Conservation (phyloP, 2,797 vertebrate genomes). For the Lindbergichthys nudifrons region DNA sequence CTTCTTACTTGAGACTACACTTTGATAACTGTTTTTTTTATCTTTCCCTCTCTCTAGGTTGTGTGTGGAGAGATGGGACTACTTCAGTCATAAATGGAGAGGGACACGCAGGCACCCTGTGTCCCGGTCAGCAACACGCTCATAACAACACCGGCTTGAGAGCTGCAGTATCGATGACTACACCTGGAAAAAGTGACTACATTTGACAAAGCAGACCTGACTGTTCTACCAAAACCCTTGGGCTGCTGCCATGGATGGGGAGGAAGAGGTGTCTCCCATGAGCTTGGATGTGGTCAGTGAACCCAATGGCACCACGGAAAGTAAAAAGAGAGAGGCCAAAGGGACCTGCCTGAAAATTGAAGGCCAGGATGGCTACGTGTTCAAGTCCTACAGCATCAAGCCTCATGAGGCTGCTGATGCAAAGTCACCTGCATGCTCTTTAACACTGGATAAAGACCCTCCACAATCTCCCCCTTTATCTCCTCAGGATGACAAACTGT, state of each 20-base stretch:
- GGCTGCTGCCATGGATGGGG: constrained; percentile 84
- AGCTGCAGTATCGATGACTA: constrained; percentile 79
- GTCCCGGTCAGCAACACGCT: constrained; percentile 62
- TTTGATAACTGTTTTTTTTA: constrained; percentile 18
- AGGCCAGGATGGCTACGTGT: constrained; percentile 87
- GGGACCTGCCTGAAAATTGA: constrained; percentile 85
- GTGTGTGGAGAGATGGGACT: constrained; percentile 53
- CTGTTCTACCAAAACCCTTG: constrained; percentile 64
- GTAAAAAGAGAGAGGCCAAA: constrained; percentile 83
- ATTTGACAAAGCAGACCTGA: constrained; percentile 74
- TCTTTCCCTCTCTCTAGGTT: constrained; percentile 46
- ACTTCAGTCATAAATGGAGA: constrained; percentile 79
- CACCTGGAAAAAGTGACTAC: constrained; percentile 67
- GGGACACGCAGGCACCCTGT: constrained; percentile 64
- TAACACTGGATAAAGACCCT: constrained; percentile 84
- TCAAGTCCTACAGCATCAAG: constrained; percentile 86
- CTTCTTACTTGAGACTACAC: constrained; percentile 18
- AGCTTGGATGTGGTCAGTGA: constrained; percentile 75
- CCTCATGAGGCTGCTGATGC: constrained; percentile 70
- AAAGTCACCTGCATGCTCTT: constrained; percentile 68
- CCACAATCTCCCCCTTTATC: constrained; percentile 83
- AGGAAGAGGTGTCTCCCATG: constrained; percentile 79
- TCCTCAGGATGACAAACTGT: constrained; percentile 81
- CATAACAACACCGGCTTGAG: constrained; percentile 72
- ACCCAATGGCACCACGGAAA: constrained; percentile 72